Percentiles rank a stretch among this genome's conserved stretches.
These are phyloP conservation scores for Rhea americana DNA, from an alignment of 2,113 vertebrate genomes.

Conservation along the genomic window DNA sequence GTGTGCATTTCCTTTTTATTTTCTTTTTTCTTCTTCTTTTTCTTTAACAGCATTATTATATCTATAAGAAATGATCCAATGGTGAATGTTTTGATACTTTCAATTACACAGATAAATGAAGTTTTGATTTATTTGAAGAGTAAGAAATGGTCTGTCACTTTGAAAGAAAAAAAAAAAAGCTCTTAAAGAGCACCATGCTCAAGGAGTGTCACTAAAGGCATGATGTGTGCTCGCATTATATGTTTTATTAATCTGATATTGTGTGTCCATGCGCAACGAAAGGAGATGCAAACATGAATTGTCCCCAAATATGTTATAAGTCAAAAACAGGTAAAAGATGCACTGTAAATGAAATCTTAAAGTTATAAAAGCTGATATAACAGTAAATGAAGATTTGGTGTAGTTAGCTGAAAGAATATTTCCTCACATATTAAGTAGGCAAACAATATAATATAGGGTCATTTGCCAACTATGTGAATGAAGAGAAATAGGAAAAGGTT, in stretches of 20 bases:
- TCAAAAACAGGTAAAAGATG: background rate
- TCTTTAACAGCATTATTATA: background rate
- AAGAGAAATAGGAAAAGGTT: background rate
- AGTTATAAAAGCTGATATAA: background rate
- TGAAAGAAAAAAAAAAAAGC: background rate
- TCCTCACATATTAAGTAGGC: background rate
- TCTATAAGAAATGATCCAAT: background rate
- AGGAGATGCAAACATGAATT: background rate
- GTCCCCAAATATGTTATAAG: background rate
- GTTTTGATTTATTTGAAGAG: background rate
- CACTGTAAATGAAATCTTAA: background rate
- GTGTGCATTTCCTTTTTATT: fast-evolving
- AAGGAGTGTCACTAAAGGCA: background rate
- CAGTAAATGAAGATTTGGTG: background rate
- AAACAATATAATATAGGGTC: background rate
- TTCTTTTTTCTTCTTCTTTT: background rate
- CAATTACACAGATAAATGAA: background rate
- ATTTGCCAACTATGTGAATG: background rate
- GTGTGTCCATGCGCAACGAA: fast-evolving
- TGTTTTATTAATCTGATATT: background rate
- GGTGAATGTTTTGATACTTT: background rate
- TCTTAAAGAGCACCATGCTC: background rate
- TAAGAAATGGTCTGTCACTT: background rate
- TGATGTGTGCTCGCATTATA: background rate
- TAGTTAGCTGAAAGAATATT: background rate